These are phyloP conservation scores for Coracopsis vasa DNA, from an alignment of 2,113 vertebrate genomes.

Conservation along the genomic window DNA sequence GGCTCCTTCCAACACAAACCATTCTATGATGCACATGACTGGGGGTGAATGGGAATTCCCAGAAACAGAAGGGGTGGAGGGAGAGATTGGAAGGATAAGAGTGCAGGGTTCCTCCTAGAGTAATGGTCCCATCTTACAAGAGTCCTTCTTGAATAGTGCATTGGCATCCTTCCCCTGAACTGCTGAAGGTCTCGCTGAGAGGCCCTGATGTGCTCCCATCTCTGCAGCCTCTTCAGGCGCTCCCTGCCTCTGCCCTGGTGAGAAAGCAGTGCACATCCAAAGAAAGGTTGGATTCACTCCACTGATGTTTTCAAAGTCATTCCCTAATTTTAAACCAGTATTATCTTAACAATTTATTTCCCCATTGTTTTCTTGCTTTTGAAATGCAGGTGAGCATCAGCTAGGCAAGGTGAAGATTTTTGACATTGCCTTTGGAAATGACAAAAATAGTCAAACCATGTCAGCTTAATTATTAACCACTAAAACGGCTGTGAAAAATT, in stretches of 20 bases:
- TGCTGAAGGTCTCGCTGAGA: rapidly evolving
- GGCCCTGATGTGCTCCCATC: rapidly evolving
- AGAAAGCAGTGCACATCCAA: rapidly evolving
- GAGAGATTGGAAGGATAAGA: neutral
- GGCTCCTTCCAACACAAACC: neutral
- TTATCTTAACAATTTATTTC: neutral
- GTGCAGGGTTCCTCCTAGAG: neutral
- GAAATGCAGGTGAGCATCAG: neutral
- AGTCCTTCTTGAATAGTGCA: rapidly evolving
- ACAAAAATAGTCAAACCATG: neutral
- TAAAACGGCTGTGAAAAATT: neutral
- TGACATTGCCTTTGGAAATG: neutral
- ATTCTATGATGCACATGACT: neutral
- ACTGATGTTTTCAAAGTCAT: rapidly evolving
- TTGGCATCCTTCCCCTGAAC: neutral
- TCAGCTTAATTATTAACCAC: constrained; percentile 10
- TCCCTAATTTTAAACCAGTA: neutral
- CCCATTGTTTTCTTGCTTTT: neutral
- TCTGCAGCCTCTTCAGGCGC: no score
- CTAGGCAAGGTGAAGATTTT: neutral
- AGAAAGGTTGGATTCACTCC: no score
- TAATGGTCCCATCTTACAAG: rapidly evolving
- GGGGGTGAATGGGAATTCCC: neutral
- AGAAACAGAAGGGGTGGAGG: neutral
- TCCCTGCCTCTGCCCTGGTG: neutral